Evolutionary conservation across 2,888 invertebrate genomes (phyloP), one percentile per base, ranked within the genome.

Genomic region (Sialis fuliginosa): DNA sequence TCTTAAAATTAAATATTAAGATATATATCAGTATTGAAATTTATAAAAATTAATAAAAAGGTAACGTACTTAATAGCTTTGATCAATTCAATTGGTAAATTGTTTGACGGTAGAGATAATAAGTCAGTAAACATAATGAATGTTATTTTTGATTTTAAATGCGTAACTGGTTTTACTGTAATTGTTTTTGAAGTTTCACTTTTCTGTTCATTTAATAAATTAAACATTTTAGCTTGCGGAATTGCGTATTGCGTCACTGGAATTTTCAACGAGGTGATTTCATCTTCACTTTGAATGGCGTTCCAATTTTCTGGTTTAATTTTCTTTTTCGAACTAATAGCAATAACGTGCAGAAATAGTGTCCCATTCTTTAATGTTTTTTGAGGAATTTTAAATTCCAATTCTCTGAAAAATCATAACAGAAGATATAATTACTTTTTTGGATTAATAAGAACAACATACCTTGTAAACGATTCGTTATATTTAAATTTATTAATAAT

Each of bases 301-400:
- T 70, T 66, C 62, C 79, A 76, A 13, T 64, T 62, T 54, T 67
- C 65, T 48, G 74, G 71, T 1, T 70, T 57, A 2, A 69, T 67
- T 34, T 60, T 66, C 22, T 67, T 64, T 33, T 74, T 74, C 49
- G 74, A 64, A 45, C 81, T 74, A 12, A 79, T 72, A 34, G 86
- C 58, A 43, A 81, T 71, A 2, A 83, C 75, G 62, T 90, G 87
- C 58, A 91, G 72, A 59, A 71, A 83, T 42, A 95, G 61, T 6
- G 85, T 83, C 1, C 93, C 95, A 71, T 95, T 95, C 48, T 79
- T 75, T 9, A 84, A 71, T 0, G 85, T 87, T 61, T 75, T 76
- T 22, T 67, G 63, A 4, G 91, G 87, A 52, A 93, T 67, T 52
- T 76, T 71, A 46, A 93, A 62, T 46, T 67, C 69, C 31, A 88